Evolutionary conservation across 2,113 vertebrate species (phyloP).

Genomic region (Catharus fuscescens): DNA sequence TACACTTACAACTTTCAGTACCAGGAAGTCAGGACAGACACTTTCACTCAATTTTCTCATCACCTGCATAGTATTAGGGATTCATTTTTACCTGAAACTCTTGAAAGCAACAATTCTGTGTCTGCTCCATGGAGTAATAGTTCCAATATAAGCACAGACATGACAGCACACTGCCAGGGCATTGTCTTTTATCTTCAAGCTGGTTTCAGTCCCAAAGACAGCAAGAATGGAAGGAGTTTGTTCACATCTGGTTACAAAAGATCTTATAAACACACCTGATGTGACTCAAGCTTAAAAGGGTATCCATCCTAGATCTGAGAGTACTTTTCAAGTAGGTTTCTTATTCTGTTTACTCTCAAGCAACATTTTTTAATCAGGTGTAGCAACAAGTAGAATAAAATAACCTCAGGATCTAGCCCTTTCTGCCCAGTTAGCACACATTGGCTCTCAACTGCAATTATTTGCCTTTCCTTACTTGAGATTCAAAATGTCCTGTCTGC

Average conservation of each 20-base stretch:
- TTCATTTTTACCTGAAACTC: not conserved
- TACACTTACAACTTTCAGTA: not conserved
- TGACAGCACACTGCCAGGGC: not conserved
- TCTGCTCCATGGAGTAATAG: not conserved
- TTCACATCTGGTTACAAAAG: conserved; percentile 7
- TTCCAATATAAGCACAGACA: not conserved
- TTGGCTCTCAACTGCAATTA: not conserved
- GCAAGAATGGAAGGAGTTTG: not conserved
- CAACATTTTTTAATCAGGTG: conserved; percentile 4
- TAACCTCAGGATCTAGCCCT: not conserved
- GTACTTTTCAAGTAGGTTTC: not conserved
- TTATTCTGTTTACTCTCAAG: conserved; percentile 42
- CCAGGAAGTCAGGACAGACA: not conserved
- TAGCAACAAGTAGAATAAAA: conserved; percentile 27
- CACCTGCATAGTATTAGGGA: not conserved
- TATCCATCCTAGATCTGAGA: not conserved
- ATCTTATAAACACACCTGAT: not conserved
- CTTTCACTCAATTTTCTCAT: not conserved
- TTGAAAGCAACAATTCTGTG: not conserved
- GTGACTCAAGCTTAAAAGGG: conserved; percentile 22
- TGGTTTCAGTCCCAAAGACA: conserved; percentile 14
- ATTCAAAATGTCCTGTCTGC: conserved; percentile 9
- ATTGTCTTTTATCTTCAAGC: not conserved
- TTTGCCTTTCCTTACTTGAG: conserved; percentile 4
- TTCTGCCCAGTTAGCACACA: not conserved